phyloP scores from a whole-genome alignment of 2,888 invertebrate genomes.

The Philopedon plagiatum region DNA sequence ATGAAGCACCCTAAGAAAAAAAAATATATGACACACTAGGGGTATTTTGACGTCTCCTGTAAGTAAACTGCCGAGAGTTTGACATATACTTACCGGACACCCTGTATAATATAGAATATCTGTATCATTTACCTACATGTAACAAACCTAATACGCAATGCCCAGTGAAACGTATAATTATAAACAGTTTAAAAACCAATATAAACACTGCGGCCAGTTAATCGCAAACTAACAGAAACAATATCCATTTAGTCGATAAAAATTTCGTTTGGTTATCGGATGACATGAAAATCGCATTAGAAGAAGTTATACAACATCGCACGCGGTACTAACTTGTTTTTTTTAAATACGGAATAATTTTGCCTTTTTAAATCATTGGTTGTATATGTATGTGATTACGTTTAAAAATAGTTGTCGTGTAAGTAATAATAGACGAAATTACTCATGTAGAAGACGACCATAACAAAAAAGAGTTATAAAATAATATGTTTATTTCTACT shows the following conservation, averaged over 20 bases:
- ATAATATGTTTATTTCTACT: too few species aligned
- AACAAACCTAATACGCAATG: not conserved
- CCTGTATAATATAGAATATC: too few species aligned
- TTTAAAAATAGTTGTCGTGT: slow-evolving; percentile 6
- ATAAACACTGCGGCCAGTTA: slow-evolving; percentile 34
- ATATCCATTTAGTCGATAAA: slow-evolving; percentile 45
- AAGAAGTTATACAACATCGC: slow-evolving; percentile 32
- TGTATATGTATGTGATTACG: not conserved
- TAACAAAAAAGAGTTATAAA: too few species aligned
- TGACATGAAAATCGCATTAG: slow-evolving; percentile 49
- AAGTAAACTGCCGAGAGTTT: too few species aligned
- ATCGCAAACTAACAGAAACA: slow-evolving; percentile 35
- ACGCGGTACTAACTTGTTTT: slow-evolving; percentile 2
- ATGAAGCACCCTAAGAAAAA: too few species aligned
- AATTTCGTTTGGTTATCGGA: slow-evolving; percentile 39
- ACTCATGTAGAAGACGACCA: too few species aligned
- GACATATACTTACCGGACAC: too few species aligned
- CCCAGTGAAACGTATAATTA: slow-evolving; percentile 38
- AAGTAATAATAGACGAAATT: not conserved
- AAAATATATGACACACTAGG: too few species aligned
- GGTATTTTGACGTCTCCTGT: too few species aligned
- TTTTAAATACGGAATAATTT: slow-evolving; percentile 23
- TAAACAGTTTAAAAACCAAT: slow-evolving; percentile 50
- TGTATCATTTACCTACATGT: not conserved
- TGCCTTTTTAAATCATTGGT: slow-evolving; percentile 4